These are phyloP conservation scores for Mormyrus iriodes DNA, from an alignment of 2,113 vertebrate genomes.

Conservation along the genomic window DNA sequence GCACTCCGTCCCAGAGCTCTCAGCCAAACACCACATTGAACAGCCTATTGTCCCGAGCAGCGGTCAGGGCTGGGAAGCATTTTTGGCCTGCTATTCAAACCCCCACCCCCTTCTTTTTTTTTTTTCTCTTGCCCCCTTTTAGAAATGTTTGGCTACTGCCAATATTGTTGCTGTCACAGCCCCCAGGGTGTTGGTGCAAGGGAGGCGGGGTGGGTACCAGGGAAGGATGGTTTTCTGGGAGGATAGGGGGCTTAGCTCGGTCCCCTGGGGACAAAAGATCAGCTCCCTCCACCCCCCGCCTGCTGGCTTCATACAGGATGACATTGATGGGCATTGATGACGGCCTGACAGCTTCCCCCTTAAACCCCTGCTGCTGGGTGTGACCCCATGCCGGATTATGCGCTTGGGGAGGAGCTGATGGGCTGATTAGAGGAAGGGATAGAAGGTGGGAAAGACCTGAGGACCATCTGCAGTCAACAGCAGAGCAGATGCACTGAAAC, in stretches of 20 bases:
- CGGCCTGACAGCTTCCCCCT: slow-evolving; percentile 16
- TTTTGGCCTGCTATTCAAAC: slow-evolving; percentile 39
- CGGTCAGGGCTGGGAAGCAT: slow-evolving; percentile 38
- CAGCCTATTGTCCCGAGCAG: slow-evolving; percentile 36
- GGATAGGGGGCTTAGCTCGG: slow-evolving; percentile 33
- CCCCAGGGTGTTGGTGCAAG: slow-evolving; percentile 39
- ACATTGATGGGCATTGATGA: slow-evolving; percentile 32
- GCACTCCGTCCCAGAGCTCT: slow-evolving; percentile 33
- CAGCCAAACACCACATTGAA: slow-evolving; percentile 28
- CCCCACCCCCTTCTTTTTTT: neutral
- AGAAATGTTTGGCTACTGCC: slow-evolving; percentile 47
- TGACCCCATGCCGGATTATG: neutral
- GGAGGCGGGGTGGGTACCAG: slow-evolving; percentile 24
- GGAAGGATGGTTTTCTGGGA: slow-evolving; percentile 27
- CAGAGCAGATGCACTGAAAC: neutral
- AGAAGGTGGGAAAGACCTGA: no score
- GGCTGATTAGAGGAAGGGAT: neutral
- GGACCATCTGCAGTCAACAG: neutral
- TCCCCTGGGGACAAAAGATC: slow-evolving; percentile 42
- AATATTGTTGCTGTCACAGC: slow-evolving; percentile 49
- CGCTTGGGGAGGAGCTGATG: neutral
- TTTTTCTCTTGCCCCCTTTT: slow-evolving; percentile 19
- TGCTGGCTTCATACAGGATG: slow-evolving; percentile 11
- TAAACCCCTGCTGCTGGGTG: slow-evolving; percentile 9
- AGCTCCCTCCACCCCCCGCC: slow-evolving; percentile 30